Evolutionary conservation across 2,888 invertebrate species (phyloP), one percentile per base, ranked within the genome.

Genomic region (Drosophila parthenogenetica): DNA sequence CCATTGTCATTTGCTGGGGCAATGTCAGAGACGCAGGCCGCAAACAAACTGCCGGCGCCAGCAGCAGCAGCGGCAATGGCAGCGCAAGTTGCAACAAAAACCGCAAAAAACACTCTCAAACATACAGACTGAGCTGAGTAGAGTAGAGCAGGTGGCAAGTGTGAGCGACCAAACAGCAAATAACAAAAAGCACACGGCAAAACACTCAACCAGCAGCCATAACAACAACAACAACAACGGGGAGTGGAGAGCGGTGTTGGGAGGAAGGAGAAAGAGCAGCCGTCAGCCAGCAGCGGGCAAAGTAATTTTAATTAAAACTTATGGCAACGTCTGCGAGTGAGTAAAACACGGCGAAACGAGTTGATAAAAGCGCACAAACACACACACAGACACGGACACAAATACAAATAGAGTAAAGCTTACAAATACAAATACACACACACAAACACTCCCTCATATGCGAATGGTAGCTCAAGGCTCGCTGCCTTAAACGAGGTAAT

Each of bases 281-380:
- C 85, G 63, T 68, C 83, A 81, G 85, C 69, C 77, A 78, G 78
- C 77, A 73, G 71, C 70, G 64, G 55, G 81, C 86, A 81, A 84
- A 84, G 83, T 84, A 84, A 84, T 84, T 84, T 84, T 84, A 84
- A 84, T 84, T 84, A 84, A 84, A 84, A 84, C 83, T 84, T 84
- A 84, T 84, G 81, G 87, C 87, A 87, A 87, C 87, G 87, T 84
- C 87, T 81, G 87, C 81, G 84, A 84, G 83, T 84, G 87, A 84
- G 83, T 84, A 84, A 84, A 84, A 84, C 83, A 84, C 87, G 83
- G 81, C 79, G 78, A 87, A 84, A 84, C 83, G 83, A 84, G 83
- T 84, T 84, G 83, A 87, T 84, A 84, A 84, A 84, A 87, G 83
- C 84, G 79, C 57, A 42, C n/a, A n/a, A n/a, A n/a, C 73, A 64